Conservation (phyloP, 92 coral and sea anemone genomes). For the Phenganax subtilis region DNA sequence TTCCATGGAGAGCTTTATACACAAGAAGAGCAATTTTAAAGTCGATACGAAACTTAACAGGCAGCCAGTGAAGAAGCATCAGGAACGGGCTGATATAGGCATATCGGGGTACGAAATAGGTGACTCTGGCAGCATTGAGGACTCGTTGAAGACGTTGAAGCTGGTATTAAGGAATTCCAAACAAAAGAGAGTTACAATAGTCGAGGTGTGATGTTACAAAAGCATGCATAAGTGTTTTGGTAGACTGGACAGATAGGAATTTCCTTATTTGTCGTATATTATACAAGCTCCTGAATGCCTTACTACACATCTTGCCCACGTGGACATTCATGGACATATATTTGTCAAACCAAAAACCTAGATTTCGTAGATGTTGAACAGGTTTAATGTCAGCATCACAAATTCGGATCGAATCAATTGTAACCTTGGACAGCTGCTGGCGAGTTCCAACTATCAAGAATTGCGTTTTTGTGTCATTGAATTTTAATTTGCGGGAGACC, state of each 20-base stretch:
- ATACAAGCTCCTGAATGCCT: slow-evolving; percentile 36
- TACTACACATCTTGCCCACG: not conserved
- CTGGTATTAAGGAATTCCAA: no score
- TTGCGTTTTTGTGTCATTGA: not conserved
- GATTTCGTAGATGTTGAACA: slow-evolving; percentile 29
- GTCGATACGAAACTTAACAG: no score
- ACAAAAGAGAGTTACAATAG: slow-evolving; percentile 47
- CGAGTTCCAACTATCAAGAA: slow-evolving; percentile 41
- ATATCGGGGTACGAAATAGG: no score
- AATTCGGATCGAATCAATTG: slow-evolving; percentile 27
- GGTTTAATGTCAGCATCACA: slow-evolving; percentile 40
- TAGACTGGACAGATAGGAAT: slow-evolving; percentile 38
- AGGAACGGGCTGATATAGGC: no score
- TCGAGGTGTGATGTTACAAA: slow-evolving; percentile 52
- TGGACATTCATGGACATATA: not conserved
- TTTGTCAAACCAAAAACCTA: slow-evolving; percentile 30
- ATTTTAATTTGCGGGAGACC: not conserved
- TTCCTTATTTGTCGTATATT: slow-evolving; percentile 52
- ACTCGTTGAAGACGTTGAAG: no score
- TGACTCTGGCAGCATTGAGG: no score
- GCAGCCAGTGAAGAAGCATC: no score
- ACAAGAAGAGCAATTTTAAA: no score
- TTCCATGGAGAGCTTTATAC: no score
- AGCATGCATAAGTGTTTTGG: slow-evolving; percentile 54
- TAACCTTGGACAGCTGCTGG: slow-evolving; percentile 38